These are phyloP conservation scores for Morinoia aosen DNA, from an alignment of 2,888 invertebrate species.

Conservation along the genomic window DNA sequence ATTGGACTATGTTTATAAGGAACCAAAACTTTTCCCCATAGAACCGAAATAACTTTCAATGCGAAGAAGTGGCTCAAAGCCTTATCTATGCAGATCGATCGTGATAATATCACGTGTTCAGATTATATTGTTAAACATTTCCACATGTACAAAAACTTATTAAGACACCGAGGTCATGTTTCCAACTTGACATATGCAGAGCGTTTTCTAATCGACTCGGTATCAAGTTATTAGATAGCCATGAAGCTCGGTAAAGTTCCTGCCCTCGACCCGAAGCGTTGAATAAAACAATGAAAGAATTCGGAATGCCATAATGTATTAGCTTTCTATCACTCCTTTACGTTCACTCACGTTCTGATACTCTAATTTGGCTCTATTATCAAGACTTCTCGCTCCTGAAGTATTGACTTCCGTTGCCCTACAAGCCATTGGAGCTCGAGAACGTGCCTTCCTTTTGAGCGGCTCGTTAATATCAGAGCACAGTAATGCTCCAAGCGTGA, in stretches of 20 bases:
- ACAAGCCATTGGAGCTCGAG: background rate
- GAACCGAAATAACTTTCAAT: too few species aligned
- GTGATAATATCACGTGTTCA: too few species aligned
- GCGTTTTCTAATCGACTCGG: background rate
- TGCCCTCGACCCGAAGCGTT: background rate
- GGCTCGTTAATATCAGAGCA: slow-evolving; percentile 45
- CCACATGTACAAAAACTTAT: too few species aligned
- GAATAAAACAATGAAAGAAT: background rate
- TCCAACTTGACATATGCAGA: too few species aligned
- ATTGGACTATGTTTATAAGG: background rate
- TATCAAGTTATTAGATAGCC: background rate
- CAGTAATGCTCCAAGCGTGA: slow-evolving; percentile 1
- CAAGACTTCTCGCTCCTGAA: slow-evolving; percentile 12
- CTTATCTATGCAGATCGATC: too few species aligned
- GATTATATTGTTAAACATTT: too few species aligned
- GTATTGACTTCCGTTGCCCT: slow-evolving; percentile 46
- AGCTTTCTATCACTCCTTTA: slow-evolving; percentile 7
- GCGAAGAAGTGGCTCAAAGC: too few species aligned
- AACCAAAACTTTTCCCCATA: background rate
- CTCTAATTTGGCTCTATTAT: slow-evolving; percentile 25
- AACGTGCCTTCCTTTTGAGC: slow-evolving; percentile 44
- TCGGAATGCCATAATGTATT: background rate
- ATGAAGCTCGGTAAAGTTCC: background rate
- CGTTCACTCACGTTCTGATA: slow-evolving; percentile 48
- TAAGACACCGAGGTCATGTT: too few species aligned